Evolutionary conservation across 2,797 vertebrate species (phyloP).

Genomic region (Cyprinodon diabolis): DNA sequence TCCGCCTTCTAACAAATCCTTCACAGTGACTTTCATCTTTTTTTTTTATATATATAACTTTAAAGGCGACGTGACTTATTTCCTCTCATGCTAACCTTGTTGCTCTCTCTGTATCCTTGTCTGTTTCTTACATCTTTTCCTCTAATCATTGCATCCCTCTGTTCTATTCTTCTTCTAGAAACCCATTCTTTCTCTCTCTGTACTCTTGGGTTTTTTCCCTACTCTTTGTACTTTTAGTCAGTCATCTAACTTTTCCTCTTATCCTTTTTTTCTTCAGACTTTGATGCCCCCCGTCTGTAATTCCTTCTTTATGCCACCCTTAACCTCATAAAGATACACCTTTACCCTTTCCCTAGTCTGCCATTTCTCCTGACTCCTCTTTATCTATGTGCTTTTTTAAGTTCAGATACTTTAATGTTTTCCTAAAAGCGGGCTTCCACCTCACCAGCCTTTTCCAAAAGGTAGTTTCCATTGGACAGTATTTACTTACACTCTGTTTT

Average conservation of each 20-base stretch:
- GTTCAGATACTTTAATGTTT: neutral
- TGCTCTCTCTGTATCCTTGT: conserved; percentile 31
- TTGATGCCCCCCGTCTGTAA: conserved; percentile 42
- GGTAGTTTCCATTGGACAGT: neutral
- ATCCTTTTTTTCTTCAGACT: conserved; percentile 36
- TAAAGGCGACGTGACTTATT: conserved; percentile 27
- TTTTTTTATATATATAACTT: conserved; percentile 14
- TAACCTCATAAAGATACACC: conserved; percentile 23
- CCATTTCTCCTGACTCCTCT: conserved; percentile 10
- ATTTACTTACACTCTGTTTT: neutral
- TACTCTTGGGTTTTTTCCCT: conserved; percentile 5
- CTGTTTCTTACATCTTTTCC: conserved; percentile 12
- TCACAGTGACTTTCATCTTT: conserved; percentile 27
- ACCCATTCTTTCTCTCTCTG: conserved; percentile 8
- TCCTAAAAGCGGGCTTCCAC: neutral
- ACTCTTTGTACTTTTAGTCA: conserved; percentile 31
- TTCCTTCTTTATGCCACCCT: conserved; percentile 27
- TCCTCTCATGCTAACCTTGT: conserved; percentile 35
- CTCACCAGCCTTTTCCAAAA: neutral
- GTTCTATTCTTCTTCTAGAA: conserved; percentile 52
- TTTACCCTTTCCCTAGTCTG: conserved; percentile 13
- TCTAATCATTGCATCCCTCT: conserved; percentile 44
- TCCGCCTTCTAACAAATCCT: conserved; percentile 27
- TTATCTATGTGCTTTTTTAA: conserved; percentile 9
- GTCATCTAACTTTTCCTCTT: conserved; percentile 18